Conservation (phyloP, 2,888 invertebrate species). For the Phlogophora meticulosa region DNA sequence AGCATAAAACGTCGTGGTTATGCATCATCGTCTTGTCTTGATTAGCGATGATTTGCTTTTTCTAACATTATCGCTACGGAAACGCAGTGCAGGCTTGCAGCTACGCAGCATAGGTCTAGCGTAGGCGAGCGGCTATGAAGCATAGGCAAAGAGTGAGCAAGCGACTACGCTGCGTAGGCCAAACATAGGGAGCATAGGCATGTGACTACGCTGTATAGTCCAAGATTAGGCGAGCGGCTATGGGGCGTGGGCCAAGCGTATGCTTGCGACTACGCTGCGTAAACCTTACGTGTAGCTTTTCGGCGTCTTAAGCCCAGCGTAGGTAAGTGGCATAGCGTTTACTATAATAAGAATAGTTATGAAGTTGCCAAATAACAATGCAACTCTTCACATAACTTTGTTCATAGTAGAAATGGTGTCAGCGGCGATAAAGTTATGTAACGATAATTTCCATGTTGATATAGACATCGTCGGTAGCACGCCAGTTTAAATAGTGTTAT, state of each 20-base stretch:
- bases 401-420: constrained; percentile 62
- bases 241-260: not conserved
- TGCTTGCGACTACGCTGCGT: not conserved
- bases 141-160: no score
- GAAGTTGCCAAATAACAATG: constrained; percentile 30
- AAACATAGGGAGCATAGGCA: not conserved
- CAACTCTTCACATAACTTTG: constrained; percentile 32
- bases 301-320: not conserved
- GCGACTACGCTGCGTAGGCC: not conserved
- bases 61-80: not conserved
- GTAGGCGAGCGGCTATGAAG: not conserved
- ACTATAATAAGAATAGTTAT: constrained; percentile 10
- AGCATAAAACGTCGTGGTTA: constrained; percentile 16
- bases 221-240: not conserved
- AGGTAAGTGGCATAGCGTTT: not conserved
- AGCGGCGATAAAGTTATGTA: constrained; percentile 72
- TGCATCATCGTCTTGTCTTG: constrained; percentile 6
- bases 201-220: not conserved
- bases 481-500: constrained; percentile 81
- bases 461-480: constrained; percentile 74
- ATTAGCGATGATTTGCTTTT: not conserved
- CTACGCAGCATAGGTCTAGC: not conserved
- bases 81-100: not conserved
- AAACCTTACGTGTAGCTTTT: not conserved
- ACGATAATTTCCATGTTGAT: constrained; percentile 75